A percentile compares a stretch with the other conserved stretches of the same genome.
Evolutionary conservation across 2,797 vertebrate genomes (phyloP).

Genomic region (Coendou prehensilis): DNA sequence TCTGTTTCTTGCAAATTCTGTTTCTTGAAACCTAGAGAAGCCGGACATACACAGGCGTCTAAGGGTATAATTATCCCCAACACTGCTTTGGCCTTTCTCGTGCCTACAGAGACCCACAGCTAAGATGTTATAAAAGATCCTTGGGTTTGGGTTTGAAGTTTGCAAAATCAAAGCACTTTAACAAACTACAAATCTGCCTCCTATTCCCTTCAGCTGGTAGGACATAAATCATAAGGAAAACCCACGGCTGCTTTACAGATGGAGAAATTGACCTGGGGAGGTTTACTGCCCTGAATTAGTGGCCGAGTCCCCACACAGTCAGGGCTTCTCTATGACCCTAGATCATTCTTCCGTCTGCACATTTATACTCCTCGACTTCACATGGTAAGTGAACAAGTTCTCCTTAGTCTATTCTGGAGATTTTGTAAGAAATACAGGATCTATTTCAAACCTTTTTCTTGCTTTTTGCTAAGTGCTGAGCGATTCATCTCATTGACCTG

Average conservation of each 20-base stretch:
- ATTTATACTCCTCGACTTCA: not conserved
- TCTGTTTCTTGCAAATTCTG: conserved; percentile 60
- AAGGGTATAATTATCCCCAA: conserved; percentile 32
- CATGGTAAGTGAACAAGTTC: not conserved
- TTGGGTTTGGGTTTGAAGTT: conserved; percentile 50
- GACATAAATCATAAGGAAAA: not conserved
- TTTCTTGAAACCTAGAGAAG: conserved; percentile 30
- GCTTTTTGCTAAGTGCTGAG: conserved; percentile 12
- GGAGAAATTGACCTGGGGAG: not conserved
- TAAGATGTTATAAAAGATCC: not conserved
- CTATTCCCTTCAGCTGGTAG: conserved; percentile 24
- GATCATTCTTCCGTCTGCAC: not conserved
- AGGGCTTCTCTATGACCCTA: not conserved
- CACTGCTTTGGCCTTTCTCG: not conserved
- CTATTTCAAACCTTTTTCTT: not conserved
- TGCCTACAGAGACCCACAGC: conserved; percentile 21
- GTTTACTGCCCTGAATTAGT: not conserved
- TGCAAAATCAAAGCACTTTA: conserved; percentile 67
- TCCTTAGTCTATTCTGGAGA: conserved; percentile 7
- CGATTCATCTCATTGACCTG: conserved; percentile 44
- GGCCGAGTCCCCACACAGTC: not conserved
- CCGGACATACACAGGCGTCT: conserved; percentile 1
- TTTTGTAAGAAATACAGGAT: not conserved
- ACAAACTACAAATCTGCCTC: conserved; percentile 22
- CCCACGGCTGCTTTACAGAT: not conserved